Evolutionary conservation across 1,140 invertebrate species (phyloP).

Genomic region (Temnothorax nylanderi): DNA sequence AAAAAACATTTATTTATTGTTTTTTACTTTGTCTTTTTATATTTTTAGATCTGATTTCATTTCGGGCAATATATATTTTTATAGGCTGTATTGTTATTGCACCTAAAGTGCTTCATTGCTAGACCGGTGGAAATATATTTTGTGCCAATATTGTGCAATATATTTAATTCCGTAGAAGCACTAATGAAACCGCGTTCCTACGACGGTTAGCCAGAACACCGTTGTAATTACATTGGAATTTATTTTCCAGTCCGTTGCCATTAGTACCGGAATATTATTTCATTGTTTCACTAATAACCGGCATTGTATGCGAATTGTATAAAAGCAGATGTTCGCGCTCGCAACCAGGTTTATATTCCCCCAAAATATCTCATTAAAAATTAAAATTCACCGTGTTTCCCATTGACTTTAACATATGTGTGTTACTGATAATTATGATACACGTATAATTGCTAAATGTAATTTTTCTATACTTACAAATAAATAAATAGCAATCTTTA

Average conservation of each 20-base stretch:
- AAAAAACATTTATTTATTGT: background rate
- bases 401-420: background rate
- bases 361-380: constrained; percentile 49
- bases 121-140: background rate
- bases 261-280: constrained; percentile 57
- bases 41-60: background rate
- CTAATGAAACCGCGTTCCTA: constrained; percentile 33
- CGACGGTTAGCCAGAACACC: constrained; percentile 6
- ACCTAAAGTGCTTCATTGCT: background rate
- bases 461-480: background rate
- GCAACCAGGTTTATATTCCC: constrained; percentile 15
- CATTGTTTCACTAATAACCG: constrained; percentile 54
- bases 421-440: constrained; percentile 13
- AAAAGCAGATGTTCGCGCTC: constrained; percentile 41
- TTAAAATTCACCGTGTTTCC: constrained; percentile 13
- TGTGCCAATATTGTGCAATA: constrained; percentile 8
- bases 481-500: background rate
- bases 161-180: constrained; percentile 32
- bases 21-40: background rate
- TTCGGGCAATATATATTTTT: background rate
- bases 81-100: background rate
- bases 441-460: background rate
- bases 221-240: constrained; percentile 46
- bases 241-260: constrained; percentile 44
- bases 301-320: constrained; percentile 43